Percentiles rank a stretch among this genome's conserved stretches.
These are phyloP conservation scores for Scleropages formosus DNA, from an alignment of 2,797 vertebrate species.

Conservation along the genomic window DNA sequence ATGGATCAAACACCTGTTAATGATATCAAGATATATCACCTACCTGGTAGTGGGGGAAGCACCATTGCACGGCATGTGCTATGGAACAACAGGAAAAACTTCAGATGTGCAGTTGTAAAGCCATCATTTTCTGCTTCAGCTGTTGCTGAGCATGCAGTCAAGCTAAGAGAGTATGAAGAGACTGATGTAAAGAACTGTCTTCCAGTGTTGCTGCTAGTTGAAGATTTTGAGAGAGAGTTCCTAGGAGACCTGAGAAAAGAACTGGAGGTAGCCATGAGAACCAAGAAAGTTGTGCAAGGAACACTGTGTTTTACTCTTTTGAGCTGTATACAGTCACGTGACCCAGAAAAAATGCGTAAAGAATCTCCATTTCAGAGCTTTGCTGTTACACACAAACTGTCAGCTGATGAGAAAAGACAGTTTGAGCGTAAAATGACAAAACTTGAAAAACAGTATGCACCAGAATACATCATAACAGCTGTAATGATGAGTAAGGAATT, in stretches of 20 bases:
- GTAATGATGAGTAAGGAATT: conserved; percentile 79
- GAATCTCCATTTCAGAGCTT: conserved; percentile 68
- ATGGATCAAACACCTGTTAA: conserved; percentile 53
- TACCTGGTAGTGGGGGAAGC: conserved; percentile 83
- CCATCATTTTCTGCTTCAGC: conserved; percentile 48
- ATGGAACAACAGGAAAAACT: conserved; percentile 70
- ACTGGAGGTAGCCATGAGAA: conserved; percentile 59
- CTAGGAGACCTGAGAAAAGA: conserved; percentile 67
- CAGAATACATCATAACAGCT: conserved; percentile 75
- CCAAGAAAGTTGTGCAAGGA: conserved; percentile 54
- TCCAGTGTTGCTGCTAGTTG: conserved; percentile 72
- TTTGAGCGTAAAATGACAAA: conserved; percentile 63
- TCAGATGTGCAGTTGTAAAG: conserved; percentile 75
- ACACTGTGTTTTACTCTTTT: conserved; percentile 73
- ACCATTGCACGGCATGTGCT: conserved; percentile 78
- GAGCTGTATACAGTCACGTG: conserved; percentile 69
- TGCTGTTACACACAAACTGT: conserved; percentile 77
- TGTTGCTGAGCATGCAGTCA: conserved; percentile 69
- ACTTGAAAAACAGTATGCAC: conserved; percentile 54
- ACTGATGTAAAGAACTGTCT: conserved; percentile 62
- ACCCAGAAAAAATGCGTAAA: conserved; percentile 69
- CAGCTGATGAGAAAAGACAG: conserved; percentile 61
- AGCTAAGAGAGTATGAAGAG: conserved; percentile 76
- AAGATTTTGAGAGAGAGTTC: conserved; percentile 76
- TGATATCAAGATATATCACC: conserved; percentile 76